A percentile compares a stretch with the other conserved stretches of the same genome.
phyloP scores from a whole-genome alignment of 2,113 vertebrate genomes.

The Poeciliopsis prolifica region DNA sequence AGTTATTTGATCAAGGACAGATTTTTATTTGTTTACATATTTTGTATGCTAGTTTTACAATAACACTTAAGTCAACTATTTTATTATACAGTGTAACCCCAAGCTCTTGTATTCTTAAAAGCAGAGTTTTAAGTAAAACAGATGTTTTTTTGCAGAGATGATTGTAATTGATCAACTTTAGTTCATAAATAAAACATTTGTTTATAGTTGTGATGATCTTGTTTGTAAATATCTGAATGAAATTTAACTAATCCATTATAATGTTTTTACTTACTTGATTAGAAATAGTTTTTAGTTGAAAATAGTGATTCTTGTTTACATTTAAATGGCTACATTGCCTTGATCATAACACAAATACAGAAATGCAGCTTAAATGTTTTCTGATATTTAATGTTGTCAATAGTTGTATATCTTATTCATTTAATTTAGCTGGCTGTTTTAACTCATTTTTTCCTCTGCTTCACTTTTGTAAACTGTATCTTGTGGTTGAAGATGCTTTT shows the following conservation, averaged over 20 bases:
- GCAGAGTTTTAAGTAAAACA: not conserved
- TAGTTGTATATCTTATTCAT: not conserved
- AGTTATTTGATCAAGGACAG: no score
- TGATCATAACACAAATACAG: not conserved
- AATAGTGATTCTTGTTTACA: not conserved
- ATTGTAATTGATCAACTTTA: not conserved
- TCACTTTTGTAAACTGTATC: not conserved
- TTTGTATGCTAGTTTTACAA: no score
- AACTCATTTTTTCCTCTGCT: not conserved
- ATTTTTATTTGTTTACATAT: no score
- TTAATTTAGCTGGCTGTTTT: not conserved
- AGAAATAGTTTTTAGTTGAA: not conserved
- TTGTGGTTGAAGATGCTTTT: not conserved
- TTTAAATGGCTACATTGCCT: not conserved
- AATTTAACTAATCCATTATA: not conserved
- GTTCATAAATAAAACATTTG: not conserved
- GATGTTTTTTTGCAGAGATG: not conserved
- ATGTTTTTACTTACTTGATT: not conserved
- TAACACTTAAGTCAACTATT: not conserved
- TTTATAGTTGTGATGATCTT: not conserved
- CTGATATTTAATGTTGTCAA: not conserved
- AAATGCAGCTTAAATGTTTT: not conserved
- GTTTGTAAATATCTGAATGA: not conserved
- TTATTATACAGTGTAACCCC: not conserved
- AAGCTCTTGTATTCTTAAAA: not conserved